Conservation (phyloP, 2,888 invertebrate species). For the Nipponacmea schrenckii region DNA sequence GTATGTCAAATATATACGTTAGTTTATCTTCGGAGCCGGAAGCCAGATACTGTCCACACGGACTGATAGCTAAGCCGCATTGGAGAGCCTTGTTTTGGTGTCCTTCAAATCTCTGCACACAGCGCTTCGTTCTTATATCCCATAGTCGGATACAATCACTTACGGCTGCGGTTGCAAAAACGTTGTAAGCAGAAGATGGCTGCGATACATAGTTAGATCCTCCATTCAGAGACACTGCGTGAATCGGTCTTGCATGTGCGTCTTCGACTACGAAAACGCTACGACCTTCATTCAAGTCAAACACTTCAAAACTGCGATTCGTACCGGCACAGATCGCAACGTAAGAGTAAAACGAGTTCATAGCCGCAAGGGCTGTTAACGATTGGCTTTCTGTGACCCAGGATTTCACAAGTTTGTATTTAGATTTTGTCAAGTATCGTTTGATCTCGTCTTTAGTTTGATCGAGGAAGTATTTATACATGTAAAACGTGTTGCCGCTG, state of each 20-base stretch:
- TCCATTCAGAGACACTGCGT: constrained; percentile 60
- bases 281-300: constrained; percentile 64
- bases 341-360: constrained; percentile 66
- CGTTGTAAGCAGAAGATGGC: constrained; percentile 57
- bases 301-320: constrained; percentile 60
- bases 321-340: constrained; percentile 64
- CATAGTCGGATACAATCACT: constrained; percentile 67
- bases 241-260: constrained; percentile 59
- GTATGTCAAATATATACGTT: constrained; percentile 65
- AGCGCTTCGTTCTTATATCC: constrained; percentile 65
- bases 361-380: constrained; percentile 60
- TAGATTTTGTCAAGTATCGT: constrained; percentile 60
- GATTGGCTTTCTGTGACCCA: constrained; percentile 49
- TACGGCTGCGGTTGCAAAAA: constrained; percentile 63
- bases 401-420: constrained; percentile 59
- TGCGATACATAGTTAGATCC: constrained; percentile 60
- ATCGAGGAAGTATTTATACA: constrained; percentile 66
- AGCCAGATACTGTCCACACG: constrained; percentile 65
- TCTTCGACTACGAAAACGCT: constrained; percentile 53
- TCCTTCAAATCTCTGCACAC: constrained; percentile 62
- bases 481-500: constrained; percentile 50
- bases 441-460: constrained; percentile 60
- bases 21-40: constrained; percentile 67
- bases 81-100: constrained; percentile 61
- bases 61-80: constrained; percentile 64